These are phyloP conservation scores for Psittacara wagleri DNA, from an alignment of 2,113 vertebrate species.

Conservation along the genomic window DNA sequence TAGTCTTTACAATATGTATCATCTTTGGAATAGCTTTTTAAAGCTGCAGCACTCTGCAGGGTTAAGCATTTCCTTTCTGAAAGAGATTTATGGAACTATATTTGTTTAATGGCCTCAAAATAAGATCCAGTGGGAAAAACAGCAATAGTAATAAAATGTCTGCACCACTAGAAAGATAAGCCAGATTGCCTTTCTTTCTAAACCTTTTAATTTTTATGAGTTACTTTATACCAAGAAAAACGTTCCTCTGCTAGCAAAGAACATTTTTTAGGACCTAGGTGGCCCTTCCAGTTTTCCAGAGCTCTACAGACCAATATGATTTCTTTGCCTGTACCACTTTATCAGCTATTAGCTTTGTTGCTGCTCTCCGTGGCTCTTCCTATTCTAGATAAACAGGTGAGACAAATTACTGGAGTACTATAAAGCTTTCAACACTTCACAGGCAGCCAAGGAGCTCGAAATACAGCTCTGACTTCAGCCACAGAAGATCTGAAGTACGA, in stretches of 20 bases:
- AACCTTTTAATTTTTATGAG: conserved; percentile 34
- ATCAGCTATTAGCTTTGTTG: conserved; percentile 10
- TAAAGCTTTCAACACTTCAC: not conserved
- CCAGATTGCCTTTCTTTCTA: not conserved
- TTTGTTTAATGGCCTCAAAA: conserved; percentile 34
- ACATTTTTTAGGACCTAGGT: not conserved
- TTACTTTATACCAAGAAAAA: conserved; percentile 19
- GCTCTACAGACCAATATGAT: not conserved
- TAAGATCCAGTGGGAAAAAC: conserved; percentile 8
- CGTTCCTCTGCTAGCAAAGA: not conserved
- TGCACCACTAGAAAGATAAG: conserved; percentile 11
- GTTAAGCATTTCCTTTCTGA: conserved; percentile 4
- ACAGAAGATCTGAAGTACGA: not conserved
- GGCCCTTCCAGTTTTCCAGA: conserved; percentile 10
- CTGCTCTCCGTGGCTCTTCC: not conserved
- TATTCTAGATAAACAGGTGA: conserved; percentile 59
- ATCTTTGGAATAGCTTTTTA: not conserved
- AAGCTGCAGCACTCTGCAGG: not conserved
- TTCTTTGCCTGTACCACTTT: not conserved
- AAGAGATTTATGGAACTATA: not conserved
- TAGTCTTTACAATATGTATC: not conserved
- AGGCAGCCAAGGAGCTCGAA: not conserved
- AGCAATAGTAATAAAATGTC: not conserved
- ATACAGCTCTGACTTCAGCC: not conserved
- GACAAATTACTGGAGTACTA: conserved; percentile 13